phyloP scores from a whole-genome alignment of 2,888 invertebrate species.

The Tetanocera ferruginea region DNA sequence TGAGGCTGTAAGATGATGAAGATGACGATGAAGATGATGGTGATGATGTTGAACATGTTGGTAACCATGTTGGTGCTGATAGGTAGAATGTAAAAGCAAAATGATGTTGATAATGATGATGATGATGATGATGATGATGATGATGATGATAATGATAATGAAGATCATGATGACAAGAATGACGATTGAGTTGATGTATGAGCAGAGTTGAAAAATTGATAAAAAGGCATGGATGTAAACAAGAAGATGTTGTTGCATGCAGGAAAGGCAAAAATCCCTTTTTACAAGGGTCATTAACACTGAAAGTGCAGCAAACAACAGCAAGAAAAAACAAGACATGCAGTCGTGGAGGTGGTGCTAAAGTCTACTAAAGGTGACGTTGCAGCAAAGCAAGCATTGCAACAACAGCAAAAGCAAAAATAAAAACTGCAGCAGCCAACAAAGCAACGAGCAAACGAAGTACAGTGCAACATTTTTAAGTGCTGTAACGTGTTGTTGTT shows the following conservation, averaged over 20 bases:
- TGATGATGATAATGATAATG: not conserved
- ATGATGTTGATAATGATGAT: not conserved
- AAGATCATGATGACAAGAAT: not conserved
- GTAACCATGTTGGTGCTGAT: not conserved
- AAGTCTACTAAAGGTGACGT: not conserved
- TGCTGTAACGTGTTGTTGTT: slow-evolving; percentile 12
- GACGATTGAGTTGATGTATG: not conserved
- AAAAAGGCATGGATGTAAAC: not conserved
- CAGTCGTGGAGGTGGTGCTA: not conserved
- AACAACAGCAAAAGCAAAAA: slow-evolving; percentile 44
- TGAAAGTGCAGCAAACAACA: slow-evolving; percentile 22
- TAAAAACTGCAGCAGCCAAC: slow-evolving; percentile 30
- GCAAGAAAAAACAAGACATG: not conserved
- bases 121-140: not conserved
- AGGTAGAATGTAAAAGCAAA: not conserved
- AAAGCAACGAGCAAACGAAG: not conserved
- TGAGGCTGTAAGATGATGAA: not conserved
- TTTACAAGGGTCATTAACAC: slow-evolving; percentile 65
- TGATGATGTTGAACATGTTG: not conserved
- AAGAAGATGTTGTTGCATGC: not conserved
- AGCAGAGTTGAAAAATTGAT: not conserved
- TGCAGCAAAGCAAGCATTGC: slow-evolving; percentile 41
- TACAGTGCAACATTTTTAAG: slow-evolving; percentile 16
- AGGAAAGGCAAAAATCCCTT: slow-evolving; percentile 49
- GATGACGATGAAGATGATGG: not conserved